Percentiles rank a stretch among this genome's conserved stretches.
Conservation (phyloP, 2,888 invertebrate species). For the Lumbricus terrestris region DNA sequence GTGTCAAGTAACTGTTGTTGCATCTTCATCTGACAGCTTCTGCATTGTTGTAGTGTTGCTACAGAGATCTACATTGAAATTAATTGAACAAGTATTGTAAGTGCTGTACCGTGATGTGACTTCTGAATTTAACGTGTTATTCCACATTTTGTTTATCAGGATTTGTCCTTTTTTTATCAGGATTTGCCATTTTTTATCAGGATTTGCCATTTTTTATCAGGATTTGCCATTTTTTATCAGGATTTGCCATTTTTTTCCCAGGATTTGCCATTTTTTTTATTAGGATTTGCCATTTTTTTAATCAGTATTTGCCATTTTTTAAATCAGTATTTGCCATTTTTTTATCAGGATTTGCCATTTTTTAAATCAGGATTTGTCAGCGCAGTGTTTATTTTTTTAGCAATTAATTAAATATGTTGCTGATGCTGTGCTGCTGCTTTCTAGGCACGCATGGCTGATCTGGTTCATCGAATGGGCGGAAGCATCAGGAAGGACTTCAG, state of each 20-base stretch:
- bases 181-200: not conserved
- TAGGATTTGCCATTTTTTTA: too few species aligned
- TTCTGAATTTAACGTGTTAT: not conserved
- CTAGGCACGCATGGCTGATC: constrained; percentile 80
- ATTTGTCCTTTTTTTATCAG: not conserved
- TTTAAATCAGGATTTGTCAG: not conserved
- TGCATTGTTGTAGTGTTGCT: too few species aligned
- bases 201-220: too few species aligned
- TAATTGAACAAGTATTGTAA: not conserved
- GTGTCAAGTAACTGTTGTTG: too few species aligned
- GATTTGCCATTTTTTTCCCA: too few species aligned
- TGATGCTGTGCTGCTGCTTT: not conserved
- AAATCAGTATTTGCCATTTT: too few species aligned
- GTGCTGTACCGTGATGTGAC: not conserved
- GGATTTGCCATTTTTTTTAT: too few species aligned
- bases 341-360: too few species aligned
- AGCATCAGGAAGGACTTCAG: constrained; percentile 87
- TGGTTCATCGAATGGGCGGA: constrained; percentile 95
- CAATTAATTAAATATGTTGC: not conserved
- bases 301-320: too few species aligned
- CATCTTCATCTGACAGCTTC: too few species aligned
- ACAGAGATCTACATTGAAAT: not conserved
- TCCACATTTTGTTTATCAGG: not conserved
- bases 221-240: too few species aligned
- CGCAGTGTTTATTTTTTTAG: not conserved